Base-by-base conservation (phyloP, 2,888 invertebrate species). In the Spodoptera littoralis region DNA sequence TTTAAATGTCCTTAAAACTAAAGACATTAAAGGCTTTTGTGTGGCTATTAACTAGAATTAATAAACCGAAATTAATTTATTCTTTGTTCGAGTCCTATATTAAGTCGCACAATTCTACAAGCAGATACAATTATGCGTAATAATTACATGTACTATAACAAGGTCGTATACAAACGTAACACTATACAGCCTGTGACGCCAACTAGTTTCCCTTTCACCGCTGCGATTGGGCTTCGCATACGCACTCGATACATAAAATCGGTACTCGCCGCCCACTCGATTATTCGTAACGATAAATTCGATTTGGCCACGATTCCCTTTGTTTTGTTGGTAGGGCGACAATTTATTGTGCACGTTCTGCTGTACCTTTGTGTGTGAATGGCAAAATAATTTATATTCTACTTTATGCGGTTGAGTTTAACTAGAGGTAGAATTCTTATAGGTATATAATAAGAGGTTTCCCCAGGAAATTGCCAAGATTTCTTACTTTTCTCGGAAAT, bases 181-280 rank as follows among this genome's bases (percentile, higher is more conserved):
- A 76, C 71, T 67, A 70, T 76, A 78, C 51, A 77, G 79, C 82
- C 83, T 86, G 84, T 92, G 92, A 92, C 92, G 93, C 85, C 87
- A 89, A 79, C 77, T 55, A 66, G 83, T 83, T 88, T 91, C 88
- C 93, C 93, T 93, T 93, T 93, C 93, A 93, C 93, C 85, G 74
- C 64, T 57, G 82, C 83, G 77, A 90, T 90, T 90, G 90, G 90
- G 81, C 83, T 76, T 70, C 79, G 73, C 73, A 6, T 18, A 66
- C 75, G 65, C 77, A 75, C 77, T 73, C 77, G 76, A 72, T 79
- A 82, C 68, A 79, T 81, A 78, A 77, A 78, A 82, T 80, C 81
- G 78, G 81, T 76, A 70, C 75, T 55, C 64, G 75, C 67, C 82
- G 80, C 83, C 84, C 75, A 87, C 83, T 79, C 74, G 74, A 77